phyloP scores from a whole-genome alignment of 2,113 vertebrate species.

The Hemibates koningsi region DNA sequence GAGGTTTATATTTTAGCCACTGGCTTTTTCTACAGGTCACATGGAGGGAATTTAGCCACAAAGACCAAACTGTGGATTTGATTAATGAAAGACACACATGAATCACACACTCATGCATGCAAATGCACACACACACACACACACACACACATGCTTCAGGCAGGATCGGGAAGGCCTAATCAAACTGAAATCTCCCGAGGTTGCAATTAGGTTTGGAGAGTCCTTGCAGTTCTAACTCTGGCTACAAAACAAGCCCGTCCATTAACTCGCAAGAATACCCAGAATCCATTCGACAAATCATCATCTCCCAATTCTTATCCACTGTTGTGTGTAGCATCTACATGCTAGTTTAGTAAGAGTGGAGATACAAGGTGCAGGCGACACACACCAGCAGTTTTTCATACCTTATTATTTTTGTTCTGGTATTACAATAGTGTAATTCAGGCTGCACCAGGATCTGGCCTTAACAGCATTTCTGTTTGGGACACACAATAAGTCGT shows the following conservation, averaged over 20 bases:
- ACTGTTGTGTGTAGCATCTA: neutral
- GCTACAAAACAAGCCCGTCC: conserved; percentile 12
- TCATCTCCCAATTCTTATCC: neutral
- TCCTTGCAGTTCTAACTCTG: neutral
- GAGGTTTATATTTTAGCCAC: conserved; percentile 44
- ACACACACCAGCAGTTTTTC: neutral
- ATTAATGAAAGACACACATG: conserved; percentile 45
- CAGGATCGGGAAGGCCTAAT: conserved; percentile 36
- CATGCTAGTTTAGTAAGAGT: neutral
- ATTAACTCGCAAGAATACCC: conserved; percentile 9
- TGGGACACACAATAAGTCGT: neutral
- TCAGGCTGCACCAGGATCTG: neutral
- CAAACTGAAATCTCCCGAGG: conserved; percentile 44
- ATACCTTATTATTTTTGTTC: neutral
- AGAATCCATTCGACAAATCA: conserved; percentile 5
- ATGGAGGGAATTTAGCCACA: conserved; percentile 46
- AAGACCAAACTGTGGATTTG: conserved; percentile 48
- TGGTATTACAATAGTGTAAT: neutral
- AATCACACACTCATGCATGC: neutral
- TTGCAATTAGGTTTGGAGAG: conserved; percentile 53
- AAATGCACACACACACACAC: neutral
- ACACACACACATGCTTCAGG: neutral
- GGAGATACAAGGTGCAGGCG: neutral
- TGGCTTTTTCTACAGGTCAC: conserved; percentile 47
- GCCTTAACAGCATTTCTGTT: neutral